Base-by-base conservation (phyloP, 2,888 invertebrate genomes). In the Acleris emargana region DNA sequence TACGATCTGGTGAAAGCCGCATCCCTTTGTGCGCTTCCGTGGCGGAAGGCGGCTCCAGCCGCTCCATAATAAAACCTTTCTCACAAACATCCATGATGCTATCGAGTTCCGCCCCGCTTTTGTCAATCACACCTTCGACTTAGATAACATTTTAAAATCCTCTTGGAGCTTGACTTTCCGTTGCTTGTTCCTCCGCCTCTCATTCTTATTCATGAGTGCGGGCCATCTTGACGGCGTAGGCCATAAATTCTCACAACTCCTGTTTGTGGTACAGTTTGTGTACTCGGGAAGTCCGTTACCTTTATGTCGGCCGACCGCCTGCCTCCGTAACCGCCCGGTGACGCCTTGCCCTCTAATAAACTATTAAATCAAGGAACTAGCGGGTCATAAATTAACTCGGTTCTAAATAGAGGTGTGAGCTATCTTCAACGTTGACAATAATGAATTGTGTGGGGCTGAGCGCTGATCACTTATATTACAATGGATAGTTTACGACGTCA, bases 81-180 rank as follows among this genome's bases (percentile, higher is more conserved):
- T 71, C 53, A 71, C 79, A 80, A 81, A 82, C 76, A 78, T 74
- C 72, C 71, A 66, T 71, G 68, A 67, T 67, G 73, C 71, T 76
- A 79, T 80, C 77, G 73, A 75, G 71, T 73, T 71, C 75, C 75
- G 67, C 72, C 74, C 70, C 67, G 74, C 76, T 82, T 80, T 82
- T 79, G 81, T 82, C 84, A 85, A 82, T 84, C 86, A 83, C 79
- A 77, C 74, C 77, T 72, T 70, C 70, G 74, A 73, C 76, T 78
- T 64, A 74, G 79, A 83, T 82, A 83, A 83, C 78, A 79, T 82
- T 84, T 84, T 82, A 81, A 86, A 84, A 81, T 83, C 77, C 74
- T 74, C 77, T 80, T 75, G 71, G 76, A 74, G 73, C 73, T 73
- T 70, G 69, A 73, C 74, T 78, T 72, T 68, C 66, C 67, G 67